Conservation (phyloP, 2,113 vertebrate genomes). For the Hepsetus odoe region DNA sequence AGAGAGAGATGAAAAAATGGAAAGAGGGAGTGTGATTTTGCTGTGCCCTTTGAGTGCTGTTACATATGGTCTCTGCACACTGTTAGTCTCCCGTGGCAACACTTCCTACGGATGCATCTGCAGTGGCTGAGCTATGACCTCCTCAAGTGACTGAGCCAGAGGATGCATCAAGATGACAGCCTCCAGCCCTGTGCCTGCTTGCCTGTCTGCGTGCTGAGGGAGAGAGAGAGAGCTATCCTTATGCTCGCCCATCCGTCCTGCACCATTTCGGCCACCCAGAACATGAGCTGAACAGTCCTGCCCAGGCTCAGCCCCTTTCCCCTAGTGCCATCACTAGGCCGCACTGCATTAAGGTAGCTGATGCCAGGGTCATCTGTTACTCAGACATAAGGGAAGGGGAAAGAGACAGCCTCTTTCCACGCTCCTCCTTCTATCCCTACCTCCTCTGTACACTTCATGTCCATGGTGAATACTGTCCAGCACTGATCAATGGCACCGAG, state of each 20-base stretch:
- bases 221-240: neutral
- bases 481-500: slow-evolving; percentile 41
- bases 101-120: slow-evolving; percentile 80
- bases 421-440: neutral
- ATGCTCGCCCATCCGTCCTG: neutral
- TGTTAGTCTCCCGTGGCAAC: slow-evolving; percentile 78
- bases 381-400: slow-evolving; percentile 17
- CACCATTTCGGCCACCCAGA: slow-evolving; percentile 18
- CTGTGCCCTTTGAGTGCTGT: slow-evolving; percentile 65
- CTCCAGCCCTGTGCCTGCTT: slow-evolving; percentile 11
- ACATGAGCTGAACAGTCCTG: slow-evolving; percentile 13
- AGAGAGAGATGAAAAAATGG: slow-evolving; percentile 6
- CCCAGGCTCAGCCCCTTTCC: slow-evolving; percentile 9
- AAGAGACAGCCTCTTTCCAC: slow-evolving; percentile 17
- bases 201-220: neutral
- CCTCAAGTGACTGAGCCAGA: slow-evolving; percentile 71
- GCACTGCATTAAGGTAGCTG: slow-evolving; percentile 18
- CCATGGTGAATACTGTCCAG: slow-evolving; percentile 19
- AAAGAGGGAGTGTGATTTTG: slow-evolving; percentile 24
- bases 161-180: slow-evolving; percentile 65
- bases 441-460: neutral
- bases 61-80: slow-evolving; percentile 78
- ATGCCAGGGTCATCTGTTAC: slow-evolving; percentile 39
- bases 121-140: slow-evolving; percentile 62
- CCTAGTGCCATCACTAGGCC: slow-evolving; percentile 1